A percentile compares a stretch with the other conserved stretches of the same genome.
Conservation (phyloP, 2,797 vertebrate species). For the Sebastes flavidus region DNA sequence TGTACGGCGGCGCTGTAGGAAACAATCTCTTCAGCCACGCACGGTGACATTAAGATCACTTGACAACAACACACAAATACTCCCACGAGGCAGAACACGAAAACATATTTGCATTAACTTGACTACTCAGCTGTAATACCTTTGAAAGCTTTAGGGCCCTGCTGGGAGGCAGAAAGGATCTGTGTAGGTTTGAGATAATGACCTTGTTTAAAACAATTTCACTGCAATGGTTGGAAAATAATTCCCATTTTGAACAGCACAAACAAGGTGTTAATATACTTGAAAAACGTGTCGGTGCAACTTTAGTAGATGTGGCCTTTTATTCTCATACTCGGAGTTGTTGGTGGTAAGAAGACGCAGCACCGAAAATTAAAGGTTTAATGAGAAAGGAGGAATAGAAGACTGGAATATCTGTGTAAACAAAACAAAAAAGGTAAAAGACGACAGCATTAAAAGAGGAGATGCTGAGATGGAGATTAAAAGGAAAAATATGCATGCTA, state of each 20-base stretch:
- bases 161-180: conserved; percentile 49
- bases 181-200: conserved; percentile 64
- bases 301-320: background rate
- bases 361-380: background rate
- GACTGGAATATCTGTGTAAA: background rate
- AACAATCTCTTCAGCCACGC: conserved; percentile 61
- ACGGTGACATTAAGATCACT: conserved; percentile 70
- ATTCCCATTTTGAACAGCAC: conserved; percentile 8
- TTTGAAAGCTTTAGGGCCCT: conserved; percentile 57
- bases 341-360: background rate
- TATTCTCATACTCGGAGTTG: background rate
- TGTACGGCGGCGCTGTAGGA: conserved; percentile 18
- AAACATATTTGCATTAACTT: conserved; percentile 73
- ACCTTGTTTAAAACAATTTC: conserved; percentile 56
- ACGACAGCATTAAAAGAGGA: background rate
- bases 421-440: background rate
- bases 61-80: conserved; percentile 68
- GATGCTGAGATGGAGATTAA: background rate
- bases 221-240: conserved; percentile 23
- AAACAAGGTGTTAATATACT: conserved; percentile 10
- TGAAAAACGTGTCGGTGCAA: background rate
- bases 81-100: conserved; percentile 64
- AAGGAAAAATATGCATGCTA: conserved; percentile 3
- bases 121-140: conserved; percentile 56
- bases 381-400: background rate